Percentiles rank a stretch among this genome's conserved stretches.
Evolutionary conservation across 1,140 invertebrate genomes (phyloP).

Genomic region (Palaemon carinicauda): DNA sequence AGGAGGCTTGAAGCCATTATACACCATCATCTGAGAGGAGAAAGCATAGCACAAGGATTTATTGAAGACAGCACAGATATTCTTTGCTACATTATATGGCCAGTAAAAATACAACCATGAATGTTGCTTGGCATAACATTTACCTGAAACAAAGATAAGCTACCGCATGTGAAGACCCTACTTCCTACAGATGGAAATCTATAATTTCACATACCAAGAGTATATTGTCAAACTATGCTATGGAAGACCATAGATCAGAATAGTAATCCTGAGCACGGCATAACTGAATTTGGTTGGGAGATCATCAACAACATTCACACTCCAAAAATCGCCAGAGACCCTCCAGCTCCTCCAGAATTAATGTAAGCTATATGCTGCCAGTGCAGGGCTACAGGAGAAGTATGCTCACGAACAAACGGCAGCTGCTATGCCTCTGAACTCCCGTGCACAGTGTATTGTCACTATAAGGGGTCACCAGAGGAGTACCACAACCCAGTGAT

Average conservation of each 20-base stretch:
- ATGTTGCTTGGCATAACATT: not conserved
- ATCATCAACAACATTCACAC: too few relatives aligned
- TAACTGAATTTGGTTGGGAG: too few relatives aligned
- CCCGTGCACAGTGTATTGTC: not conserved
- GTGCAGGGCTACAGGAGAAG: not conserved
- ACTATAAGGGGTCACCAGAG: not conserved
- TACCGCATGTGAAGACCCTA: not conserved
- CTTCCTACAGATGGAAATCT: too few relatives aligned
- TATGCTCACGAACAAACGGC: not conserved
- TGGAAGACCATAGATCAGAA: too few relatives aligned
- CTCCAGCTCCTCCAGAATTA: not conserved
- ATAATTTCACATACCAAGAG: too few relatives aligned
- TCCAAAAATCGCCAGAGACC: too few relatives aligned
- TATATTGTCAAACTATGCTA: too few relatives aligned
- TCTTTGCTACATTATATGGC: not conserved
- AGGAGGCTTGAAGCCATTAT: not conserved
- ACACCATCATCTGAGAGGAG: not conserved
- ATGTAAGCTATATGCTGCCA: not conserved
- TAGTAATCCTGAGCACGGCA: too few relatives aligned
- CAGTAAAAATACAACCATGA: not conserved
- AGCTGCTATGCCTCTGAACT: not conserved
- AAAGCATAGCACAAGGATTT: not conserved
- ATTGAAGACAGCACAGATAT: not conserved
- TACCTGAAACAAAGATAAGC: not conserved
- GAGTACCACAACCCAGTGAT: not conserved